Evolutionary conservation across 2,113 vertebrate species (phyloP), one percentile per base, ranked within the genome.

Genomic region (Corvus cornix): DNA sequence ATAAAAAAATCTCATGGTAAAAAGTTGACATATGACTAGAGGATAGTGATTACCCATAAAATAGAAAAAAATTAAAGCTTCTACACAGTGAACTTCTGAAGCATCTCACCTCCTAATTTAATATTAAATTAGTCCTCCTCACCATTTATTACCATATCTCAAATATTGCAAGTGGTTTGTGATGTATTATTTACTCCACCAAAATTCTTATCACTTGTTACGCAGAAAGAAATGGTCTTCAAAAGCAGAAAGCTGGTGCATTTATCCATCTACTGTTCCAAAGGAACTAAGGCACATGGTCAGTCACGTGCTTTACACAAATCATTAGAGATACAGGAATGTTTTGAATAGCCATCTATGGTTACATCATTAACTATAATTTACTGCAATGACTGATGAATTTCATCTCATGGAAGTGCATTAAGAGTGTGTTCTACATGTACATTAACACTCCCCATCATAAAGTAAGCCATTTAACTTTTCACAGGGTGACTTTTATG

Each of bases 391-490:
- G 77, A 84, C 87, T 93, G 87, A 85, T 77, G 59, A 96, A 95
- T 95, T 96, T 70, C 52, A 90, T 94, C 94, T 92, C 88, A 81
- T 51, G 80, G 77, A 96, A 96, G 73, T 92, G 52, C 75, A 97
- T 93, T 97, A 97, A 91, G 59, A 92, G 39, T 96, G 68, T 96
- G 76, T 91, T 97, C 78, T 95, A 96, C 78, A 96, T 63, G 91
- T 96, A 94, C 90, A 97, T 94, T 97, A 96, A 95, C 93, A 95
- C 79, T 93, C 93, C 70, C 91, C 41, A 90, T 66, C 77, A 95
- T 95, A 97, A 97, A 97, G 97, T 68, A 95, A 90, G 66, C 63
- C 84, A 96, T 85, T 97, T 95, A 96, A 93, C 84, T 97, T 96
- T 88, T 68, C 73, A 93, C 26, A 89, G 93, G 85, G 78, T 91